Base-by-base conservation (phyloP, 2,888 invertebrate species). In the Noctua janthe region DNA sequence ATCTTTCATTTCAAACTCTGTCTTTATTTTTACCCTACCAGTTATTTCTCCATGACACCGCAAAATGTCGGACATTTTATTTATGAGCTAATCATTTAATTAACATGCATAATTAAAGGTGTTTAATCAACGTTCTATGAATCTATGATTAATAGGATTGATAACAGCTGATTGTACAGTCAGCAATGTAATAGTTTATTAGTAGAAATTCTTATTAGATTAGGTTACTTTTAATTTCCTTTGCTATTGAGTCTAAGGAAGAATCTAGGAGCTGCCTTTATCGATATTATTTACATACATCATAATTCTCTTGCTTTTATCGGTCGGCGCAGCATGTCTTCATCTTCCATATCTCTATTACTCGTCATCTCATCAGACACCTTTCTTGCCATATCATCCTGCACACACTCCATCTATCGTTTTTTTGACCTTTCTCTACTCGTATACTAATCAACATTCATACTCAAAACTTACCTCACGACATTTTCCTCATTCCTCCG, bases 71-170 rank as follows among this genome's bases (percentile, higher is more conserved):
- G 82, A 87, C 85, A 89, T 88, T 89, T 86, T 86, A 91, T 91
- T 86, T 81, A 83, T 83, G 81, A 88, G 76, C 84, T 89, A 92
- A 90, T 90, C 85, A 90, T 91, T 90, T 90, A 91, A 91, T 91
- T 91, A 91, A 88, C 87, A 89, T 87, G 84, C 81, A 86, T 90
- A 90, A 92, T 91, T 91, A 92, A 84, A 87, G 81, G 81, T 76
- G 87, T 87, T 89, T 90, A 90, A 91, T 92, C 88, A 91, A 91
- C 86, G 77, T 89, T 85, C 85, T 90, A 86, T 87, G 89, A 88
- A 90, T 90, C 83, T 89, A 87, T 92, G 90, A 92, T 92, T 91
- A 90, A 91, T 91, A 83, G 88, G 82, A 82, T 83, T 87, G 90
- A 91, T 90, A 88, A 56, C 77, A 82, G 81, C 49, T 72, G 87